Evolutionary conservation across 2,113 vertebrate species (phyloP).

Genomic region (Ceyx margarethae): DNA sequence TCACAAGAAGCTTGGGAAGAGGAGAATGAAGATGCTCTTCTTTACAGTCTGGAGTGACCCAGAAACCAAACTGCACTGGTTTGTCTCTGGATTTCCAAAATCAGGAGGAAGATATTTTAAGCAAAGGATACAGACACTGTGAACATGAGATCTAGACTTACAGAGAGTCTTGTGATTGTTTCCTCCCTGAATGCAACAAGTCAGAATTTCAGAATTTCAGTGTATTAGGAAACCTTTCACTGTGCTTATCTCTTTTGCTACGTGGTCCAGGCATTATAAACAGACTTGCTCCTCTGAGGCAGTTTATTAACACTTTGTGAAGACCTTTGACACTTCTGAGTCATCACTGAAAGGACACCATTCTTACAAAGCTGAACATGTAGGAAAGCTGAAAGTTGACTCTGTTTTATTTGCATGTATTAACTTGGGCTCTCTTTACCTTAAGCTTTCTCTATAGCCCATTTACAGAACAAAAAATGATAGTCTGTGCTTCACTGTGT

Average conservation of each 20-base stretch:
- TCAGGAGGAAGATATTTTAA: not conserved
- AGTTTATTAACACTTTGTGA: not conserved
- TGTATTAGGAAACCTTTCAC: not conserved
- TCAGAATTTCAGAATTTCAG: not conserved
- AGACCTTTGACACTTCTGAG: not conserved
- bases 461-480: not conserved
- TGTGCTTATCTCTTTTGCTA: not conserved
- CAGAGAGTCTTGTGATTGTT: not conserved
- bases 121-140: not conserved
- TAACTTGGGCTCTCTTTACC: not conserved
- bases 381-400: not conserved
- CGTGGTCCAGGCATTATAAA: not conserved
- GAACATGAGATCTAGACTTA: not conserved
- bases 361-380: not conserved
- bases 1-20: not conserved
- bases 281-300: not conserved
- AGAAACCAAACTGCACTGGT: not conserved
- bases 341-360: not conserved
- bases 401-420: not conserved
- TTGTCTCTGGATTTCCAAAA: not conserved
- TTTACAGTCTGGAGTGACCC: not conserved
- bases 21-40: not conserved
- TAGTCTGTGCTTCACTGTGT: not conserved
- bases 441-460: not conserved
- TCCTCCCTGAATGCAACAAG: not conserved